phyloP scores from a whole-genome alignment of 2,888 invertebrate species.

The Lycophotia porphyrea region DNA sequence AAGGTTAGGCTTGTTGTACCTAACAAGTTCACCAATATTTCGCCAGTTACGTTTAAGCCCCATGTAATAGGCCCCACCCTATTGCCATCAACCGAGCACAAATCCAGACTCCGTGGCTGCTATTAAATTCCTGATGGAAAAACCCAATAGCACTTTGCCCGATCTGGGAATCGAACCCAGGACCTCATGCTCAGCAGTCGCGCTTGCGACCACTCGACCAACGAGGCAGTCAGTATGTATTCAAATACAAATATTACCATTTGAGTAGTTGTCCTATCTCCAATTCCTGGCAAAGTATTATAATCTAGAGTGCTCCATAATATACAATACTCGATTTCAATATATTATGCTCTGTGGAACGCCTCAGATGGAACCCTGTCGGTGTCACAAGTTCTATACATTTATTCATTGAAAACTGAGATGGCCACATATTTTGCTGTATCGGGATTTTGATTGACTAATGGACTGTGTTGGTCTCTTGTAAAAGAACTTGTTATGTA shows the following conservation, averaged over 20 bases:
- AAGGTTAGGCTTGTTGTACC: too few species aligned
- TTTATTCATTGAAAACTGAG: conserved; percentile 57
- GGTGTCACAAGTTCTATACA: conserved; percentile 53
- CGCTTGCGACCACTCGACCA: too few species aligned
- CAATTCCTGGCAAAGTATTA: conserved; percentile 43
- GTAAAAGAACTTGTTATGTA: not conserved
- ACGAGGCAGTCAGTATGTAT: too few species aligned
- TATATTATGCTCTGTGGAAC: conserved; percentile 52
- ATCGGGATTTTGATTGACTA: not conserved
- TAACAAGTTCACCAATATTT: too few species aligned
- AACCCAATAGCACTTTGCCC: too few species aligned
- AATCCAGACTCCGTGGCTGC: too few species aligned
- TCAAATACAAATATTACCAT: conserved; percentile 5
- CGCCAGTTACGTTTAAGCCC: too few species aligned
- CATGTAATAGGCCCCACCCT: too few species aligned
- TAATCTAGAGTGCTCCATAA: conserved; percentile 52
- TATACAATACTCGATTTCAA: conserved; percentile 65
- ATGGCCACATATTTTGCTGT: conserved; percentile 22
- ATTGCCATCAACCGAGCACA: too few species aligned
- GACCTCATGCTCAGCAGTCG: too few species aligned
- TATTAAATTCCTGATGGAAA: too few species aligned
- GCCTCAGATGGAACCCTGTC: conserved; percentile 39
- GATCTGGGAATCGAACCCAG: too few species aligned
- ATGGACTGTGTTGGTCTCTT: not conserved
- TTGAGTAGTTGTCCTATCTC: conserved; percentile 19